These are phyloP conservation scores for Mycteria americana DNA, from an alignment of 2,797 vertebrate species.

Conservation along the genomic window DNA sequence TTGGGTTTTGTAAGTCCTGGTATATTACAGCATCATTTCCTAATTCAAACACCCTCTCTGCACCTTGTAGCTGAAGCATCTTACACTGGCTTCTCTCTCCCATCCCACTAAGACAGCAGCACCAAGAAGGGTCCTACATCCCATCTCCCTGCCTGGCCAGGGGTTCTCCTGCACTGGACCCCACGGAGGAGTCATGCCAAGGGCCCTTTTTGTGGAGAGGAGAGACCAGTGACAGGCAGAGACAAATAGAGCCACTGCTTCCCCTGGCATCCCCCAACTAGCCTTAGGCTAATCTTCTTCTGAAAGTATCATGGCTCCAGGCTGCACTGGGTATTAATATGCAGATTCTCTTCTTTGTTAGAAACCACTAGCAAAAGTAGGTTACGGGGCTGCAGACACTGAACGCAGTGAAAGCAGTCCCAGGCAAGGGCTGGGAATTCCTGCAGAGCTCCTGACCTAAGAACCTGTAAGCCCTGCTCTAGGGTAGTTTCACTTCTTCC, in stretches of 20 bases:
- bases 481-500: neutral
- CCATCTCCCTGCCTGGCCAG: too few species aligned
- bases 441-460: neutral
- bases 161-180: neutral
- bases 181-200: fast-evolving
- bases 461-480: neutral
- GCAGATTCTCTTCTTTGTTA: neutral
- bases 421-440: neutral
- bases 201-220: neutral
- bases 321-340: neutral
- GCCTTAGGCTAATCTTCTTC: neutral
- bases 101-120: neutral
- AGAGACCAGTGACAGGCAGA: neutral
- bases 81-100: neutral
- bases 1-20: neutral
- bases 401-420: neutral
- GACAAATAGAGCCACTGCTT: neutral
- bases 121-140: neutral
- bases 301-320: neutral
- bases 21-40: neutral
- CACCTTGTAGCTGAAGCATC: neutral
- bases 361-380: neutral
- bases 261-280: neutral
- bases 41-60: neutral
- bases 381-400: neutral